Percentiles rank a stretch among this genome's conserved stretches.
Conservation (phyloP, 2,113 vertebrate species). For the Pseudorhombus dupliciocellatus region DNA sequence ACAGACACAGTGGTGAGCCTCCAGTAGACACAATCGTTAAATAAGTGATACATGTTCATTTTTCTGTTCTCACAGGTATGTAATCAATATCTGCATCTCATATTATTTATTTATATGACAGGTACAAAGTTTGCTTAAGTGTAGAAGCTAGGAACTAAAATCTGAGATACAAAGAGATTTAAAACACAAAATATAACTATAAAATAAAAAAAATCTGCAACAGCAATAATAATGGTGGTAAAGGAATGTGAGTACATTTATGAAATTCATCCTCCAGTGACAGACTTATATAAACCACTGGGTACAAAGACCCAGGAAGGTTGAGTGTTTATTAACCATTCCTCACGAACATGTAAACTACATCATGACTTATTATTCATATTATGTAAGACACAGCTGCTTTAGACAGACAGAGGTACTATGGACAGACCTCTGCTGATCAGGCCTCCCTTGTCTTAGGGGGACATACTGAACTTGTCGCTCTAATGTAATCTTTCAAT, state of each 20-base stretch:
- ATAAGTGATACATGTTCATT: not conserved
- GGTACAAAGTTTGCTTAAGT: no score
- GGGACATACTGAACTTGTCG: no score
- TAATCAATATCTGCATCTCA: not conserved
- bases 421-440: slow-evolving; percentile 1
- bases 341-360: slow-evolving; percentile 40
- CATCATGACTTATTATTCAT: slow-evolving; percentile 47
- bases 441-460: not conserved
- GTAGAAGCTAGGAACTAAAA: not conserved
- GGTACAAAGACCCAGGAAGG: slow-evolving; percentile 48
- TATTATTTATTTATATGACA: no score
- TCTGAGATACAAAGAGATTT: no score
- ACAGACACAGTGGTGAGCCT: slow-evolving; percentile 17
- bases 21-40: not conserved
- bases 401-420: slow-evolving; percentile 5
- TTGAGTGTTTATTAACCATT: slow-evolving; percentile 46
- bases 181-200: not conserved
- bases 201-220: not conserved
- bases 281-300: slow-evolving; percentile 1
- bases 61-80: not conserved
- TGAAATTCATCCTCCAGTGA: not conserved
- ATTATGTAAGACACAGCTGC: slow-evolving; percentile 47
- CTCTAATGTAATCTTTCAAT: not conserved
- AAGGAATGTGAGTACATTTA: not conserved
- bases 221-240: slow-evolving; percentile 9